A percentile compares a stretch with the other conserved stretches of the same genome.
Conservation (phyloP, 2,888 invertebrate genomes). For the Smittia aterrima region DNA sequence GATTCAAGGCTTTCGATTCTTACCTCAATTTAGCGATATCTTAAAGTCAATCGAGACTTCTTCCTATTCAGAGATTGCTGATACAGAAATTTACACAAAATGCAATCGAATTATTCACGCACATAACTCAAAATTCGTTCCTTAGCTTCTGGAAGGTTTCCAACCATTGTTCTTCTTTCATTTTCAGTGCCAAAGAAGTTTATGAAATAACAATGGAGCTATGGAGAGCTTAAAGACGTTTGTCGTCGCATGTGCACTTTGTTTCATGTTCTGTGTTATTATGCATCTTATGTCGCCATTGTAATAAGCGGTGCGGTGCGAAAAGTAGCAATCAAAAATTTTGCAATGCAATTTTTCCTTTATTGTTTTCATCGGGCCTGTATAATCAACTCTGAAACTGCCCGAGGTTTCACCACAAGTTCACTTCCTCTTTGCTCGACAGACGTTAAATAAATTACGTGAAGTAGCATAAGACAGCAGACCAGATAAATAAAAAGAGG, state of each 20-base stretch:
- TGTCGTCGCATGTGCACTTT: conserved; percentile 12
- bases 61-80: not conserved
- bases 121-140: conserved; percentile 15
- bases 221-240: not conserved
- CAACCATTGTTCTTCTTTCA: conserved; percentile 3
- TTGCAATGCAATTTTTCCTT: conserved; percentile 10
- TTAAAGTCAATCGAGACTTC: too few relatives aligned
- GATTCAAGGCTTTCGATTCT: too few relatives aligned
- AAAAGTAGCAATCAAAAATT: conserved; percentile 9
- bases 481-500: not conserved
- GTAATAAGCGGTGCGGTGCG: conserved; percentile 22
- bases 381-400: conserved; percentile 12
- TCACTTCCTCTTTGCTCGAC: conserved; percentile 3
- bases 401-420: not conserved
- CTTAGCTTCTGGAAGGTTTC: not conserved
- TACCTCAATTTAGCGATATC: too few relatives aligned
- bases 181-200: not conserved
- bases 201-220: conserved; percentile 9
- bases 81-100: conserved; percentile 8
- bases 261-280: not conserved
- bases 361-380: not conserved
- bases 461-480: not conserved
- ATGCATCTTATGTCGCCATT: conserved; percentile 12
- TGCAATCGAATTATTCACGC: conserved; percentile 16
- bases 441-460: conserved; percentile 19